Percentiles rank a stretch among this genome's conserved stretches.
Conservation (phyloP, 2,888 invertebrate species). For the Synanthedon vespiformis region DNA sequence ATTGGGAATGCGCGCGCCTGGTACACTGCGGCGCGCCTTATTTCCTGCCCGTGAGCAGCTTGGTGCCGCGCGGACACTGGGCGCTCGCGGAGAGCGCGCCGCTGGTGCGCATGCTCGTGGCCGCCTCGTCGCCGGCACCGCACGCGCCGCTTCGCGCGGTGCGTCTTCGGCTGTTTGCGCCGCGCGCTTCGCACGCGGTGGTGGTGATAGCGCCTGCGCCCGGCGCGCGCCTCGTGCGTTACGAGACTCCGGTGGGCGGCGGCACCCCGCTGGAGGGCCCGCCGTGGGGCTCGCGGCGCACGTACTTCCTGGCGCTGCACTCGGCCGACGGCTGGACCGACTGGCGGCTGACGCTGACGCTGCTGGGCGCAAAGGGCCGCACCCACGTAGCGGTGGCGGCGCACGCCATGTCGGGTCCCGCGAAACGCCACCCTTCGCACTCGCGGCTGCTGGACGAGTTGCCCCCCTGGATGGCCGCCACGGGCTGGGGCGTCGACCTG, state of each 20-base stretch:
- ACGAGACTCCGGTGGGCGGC: slow-evolving; percentile 68
- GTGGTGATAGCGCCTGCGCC: slow-evolving; percentile 72
- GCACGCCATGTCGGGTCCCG: slow-evolving; percentile 68
- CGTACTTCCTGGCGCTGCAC: slow-evolving; percentile 31
- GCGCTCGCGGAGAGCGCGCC: slow-evolving; percentile 56
- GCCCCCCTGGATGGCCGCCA: slow-evolving; percentile 75
- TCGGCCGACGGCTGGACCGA: slow-evolving; percentile 12
- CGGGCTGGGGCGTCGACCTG: slow-evolving; percentile 78
- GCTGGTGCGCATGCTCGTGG: slow-evolving; percentile 32
- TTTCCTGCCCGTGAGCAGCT: slow-evolving; percentile 78
- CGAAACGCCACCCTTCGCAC: slow-evolving; percentile 60
- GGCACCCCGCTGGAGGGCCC: slow-evolving; percentile 50
- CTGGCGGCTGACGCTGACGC: neutral
- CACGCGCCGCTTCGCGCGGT: slow-evolving; percentile 1
- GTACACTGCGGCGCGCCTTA: slow-evolving; percentile 86
- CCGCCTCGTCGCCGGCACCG: slow-evolving; percentile 4
- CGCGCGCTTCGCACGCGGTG: slow-evolving; percentile 28
- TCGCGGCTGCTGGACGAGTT: slow-evolving; percentile 67
- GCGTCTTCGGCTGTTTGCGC: slow-evolving; percentile 3
- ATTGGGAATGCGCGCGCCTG: slow-evolving; percentile 68
- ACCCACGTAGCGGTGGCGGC: slow-evolving; percentile 67
- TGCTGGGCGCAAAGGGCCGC: slow-evolving; percentile 35
- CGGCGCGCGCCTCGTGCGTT: slow-evolving; percentile 58
- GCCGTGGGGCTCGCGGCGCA: slow-evolving; percentile 59
- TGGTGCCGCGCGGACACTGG: slow-evolving; percentile 76